Evolutionary conservation across 2,113 vertebrate genomes (phyloP).

Genomic region (Pelvicachromis taeniatus): DNA sequence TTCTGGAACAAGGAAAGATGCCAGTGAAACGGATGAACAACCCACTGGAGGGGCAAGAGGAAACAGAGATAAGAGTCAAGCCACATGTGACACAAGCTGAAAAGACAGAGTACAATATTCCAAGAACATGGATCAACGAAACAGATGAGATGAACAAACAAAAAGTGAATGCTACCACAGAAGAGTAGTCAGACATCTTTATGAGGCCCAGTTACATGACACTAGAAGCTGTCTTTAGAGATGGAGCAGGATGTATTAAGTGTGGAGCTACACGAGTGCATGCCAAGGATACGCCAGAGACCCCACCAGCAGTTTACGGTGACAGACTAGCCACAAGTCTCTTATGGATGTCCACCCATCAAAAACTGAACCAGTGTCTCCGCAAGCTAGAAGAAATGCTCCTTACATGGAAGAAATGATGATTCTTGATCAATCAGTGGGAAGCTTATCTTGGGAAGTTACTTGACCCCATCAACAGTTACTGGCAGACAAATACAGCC

Average conservation of each 20-base stretch:
- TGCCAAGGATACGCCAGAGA: neutral
- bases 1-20: neutral
- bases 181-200: neutral
- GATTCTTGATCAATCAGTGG: neutral
- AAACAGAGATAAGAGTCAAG: neutral
- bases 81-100: fast-evolving
- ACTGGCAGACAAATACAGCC: neutral
- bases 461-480: neutral
- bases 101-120: neutral
- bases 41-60: neutral
- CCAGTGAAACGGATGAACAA: neutral
- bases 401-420: neutral
- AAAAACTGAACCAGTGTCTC: neutral
- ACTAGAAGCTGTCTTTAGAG: neutral
- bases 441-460: neutral
- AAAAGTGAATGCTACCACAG: neutral
- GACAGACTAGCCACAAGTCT: neutral
- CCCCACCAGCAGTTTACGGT: neutral
- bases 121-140: neutral
- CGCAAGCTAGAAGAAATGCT: neutral
- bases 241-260: neutral
- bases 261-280: neutral
- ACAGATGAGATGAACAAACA: fast-evolving
- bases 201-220: neutral
- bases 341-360: neutral